Base-by-base conservation (phyloP, 2,113 vertebrate species). In the Sylvia atricapilla region DNA sequence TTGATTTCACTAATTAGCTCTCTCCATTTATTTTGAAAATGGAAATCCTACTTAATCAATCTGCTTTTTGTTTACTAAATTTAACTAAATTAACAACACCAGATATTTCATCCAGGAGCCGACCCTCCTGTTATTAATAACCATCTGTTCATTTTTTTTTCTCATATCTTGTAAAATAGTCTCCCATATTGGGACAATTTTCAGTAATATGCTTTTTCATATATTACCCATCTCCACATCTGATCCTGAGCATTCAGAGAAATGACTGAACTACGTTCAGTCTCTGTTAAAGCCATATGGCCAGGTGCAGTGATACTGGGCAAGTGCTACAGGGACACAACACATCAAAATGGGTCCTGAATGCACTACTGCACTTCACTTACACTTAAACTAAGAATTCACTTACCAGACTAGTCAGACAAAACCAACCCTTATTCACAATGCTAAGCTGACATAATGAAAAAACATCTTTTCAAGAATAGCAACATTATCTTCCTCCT, bases 11-110 rank as follows among this genome's bases (percentile, higher is more conserved):
- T 95, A 82, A 93, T 93, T 92, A 90, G 72, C 85, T 44, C 80
- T 94, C 93, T 88, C 70, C 58, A 88, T 85, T 90, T 94, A 93
- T 72, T 93, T 80, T 92, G 89, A 85, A 94, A 96, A 93, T 64
- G 86, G 89, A 94, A 96, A 96, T 90, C 67, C 83, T 94, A 93
- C 88, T 94, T 89, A 91, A 91, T 93, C 66, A 85, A 90, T 88
- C 91, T 90, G 67, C 58, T 82, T 92, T 92, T 90, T 93, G 88
- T 95, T 96, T 95, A 92, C 91, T 93, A 90, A 90, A 92, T 85
- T 94, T 93, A 95, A 85, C 84, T 66, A 84, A 87, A 85, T 92
- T 91, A 94, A 94, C 75, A 88, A 33, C 82, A 90, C 93, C 89
- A 92, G 85, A 84, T 93, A 94, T 81, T 95, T 93, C 74, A 91